A percentile compares a stretch with the other conserved stretches of the same genome.
phyloP scores from a whole-genome alignment of 2,888 invertebrate genomes.

The Cyclophora punctaria region DNA sequence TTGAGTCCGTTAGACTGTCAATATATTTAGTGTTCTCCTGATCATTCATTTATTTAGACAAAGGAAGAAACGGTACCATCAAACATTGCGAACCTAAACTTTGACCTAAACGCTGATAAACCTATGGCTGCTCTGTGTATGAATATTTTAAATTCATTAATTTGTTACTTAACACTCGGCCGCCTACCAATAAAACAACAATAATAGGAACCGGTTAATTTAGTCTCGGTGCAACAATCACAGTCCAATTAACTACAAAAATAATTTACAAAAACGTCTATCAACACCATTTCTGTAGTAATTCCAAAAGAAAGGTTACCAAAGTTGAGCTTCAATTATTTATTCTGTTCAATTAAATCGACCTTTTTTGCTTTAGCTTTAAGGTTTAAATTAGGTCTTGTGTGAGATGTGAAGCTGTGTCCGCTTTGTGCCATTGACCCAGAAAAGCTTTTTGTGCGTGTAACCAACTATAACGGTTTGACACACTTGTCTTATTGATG shows the following conservation, averaged over 20 bases:
- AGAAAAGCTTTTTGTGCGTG: slow-evolving; percentile 64
- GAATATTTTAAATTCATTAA: no score
- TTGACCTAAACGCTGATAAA: no score
- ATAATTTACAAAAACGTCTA: slow-evolving; percentile 17
- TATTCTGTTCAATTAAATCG: neutral
- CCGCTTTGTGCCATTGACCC: slow-evolving; percentile 63
- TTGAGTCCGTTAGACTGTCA: no score
- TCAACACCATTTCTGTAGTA: slow-evolving; percentile 15
- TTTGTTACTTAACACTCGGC: no score
- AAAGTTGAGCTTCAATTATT: neutral
- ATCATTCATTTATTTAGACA: no score
- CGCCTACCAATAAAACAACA: no score
- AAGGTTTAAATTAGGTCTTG: slow-evolving; percentile 3
- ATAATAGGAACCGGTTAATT: no score
- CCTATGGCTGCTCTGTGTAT: no score
- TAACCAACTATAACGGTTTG: slow-evolving; percentile 53
- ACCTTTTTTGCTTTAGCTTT: neutral
- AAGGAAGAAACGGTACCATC: no score
- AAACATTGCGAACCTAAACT: no score
- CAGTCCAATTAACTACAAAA: slow-evolving; percentile 12
- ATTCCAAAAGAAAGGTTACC: slow-evolving; percentile 24
- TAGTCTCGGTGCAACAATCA: slow-evolving; percentile 8
- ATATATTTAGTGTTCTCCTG: no score
- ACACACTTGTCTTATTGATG: slow-evolving; percentile 68
- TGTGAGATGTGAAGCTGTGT: slow-evolving; percentile 26